These are phyloP conservation scores for Sylvilagus floridanus DNA, from an alignment of 2,797 vertebrate genomes.

Conservation along the genomic window DNA sequence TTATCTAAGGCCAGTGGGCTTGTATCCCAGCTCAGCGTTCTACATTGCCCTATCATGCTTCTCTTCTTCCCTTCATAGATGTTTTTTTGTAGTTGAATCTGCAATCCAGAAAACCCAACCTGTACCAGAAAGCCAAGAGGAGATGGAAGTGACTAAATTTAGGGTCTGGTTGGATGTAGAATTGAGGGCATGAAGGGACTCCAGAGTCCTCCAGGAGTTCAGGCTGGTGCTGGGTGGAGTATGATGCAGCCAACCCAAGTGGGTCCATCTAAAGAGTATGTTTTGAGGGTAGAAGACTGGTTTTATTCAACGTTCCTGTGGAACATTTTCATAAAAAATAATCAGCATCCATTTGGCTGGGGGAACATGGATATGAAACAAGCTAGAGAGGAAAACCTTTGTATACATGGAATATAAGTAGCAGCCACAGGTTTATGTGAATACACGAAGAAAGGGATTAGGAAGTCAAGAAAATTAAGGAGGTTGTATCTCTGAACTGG, in stretches of 20 bases:
- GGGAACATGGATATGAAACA: background rate
- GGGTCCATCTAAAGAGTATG: background rate
- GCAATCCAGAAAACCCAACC: background rate
- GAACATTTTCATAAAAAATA: background rate
- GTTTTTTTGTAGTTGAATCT: conserved; percentile 22
- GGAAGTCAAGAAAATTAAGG: background rate
- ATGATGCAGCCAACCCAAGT: background rate
- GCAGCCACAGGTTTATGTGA: background rate
- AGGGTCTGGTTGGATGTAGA: background rate
- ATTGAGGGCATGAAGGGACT: background rate
- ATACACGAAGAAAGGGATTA: background rate
- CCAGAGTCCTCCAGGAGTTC: background rate
- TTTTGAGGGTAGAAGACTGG: background rate
- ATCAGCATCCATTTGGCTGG: background rate
- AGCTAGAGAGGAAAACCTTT: background rate
- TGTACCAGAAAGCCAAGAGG: background rate
- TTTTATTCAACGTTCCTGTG: background rate
- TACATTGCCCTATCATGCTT: background rate
- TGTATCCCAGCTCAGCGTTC: background rate
- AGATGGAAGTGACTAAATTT: background rate
- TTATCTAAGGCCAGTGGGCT: background rate
- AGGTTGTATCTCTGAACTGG: background rate
- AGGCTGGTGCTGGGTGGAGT: background rate
- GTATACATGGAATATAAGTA: background rate
- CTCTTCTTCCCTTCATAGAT: background rate